Evolutionary conservation across 2,113 vertebrate genomes (phyloP).

Genomic region (Apeltes quadracus): DNA sequence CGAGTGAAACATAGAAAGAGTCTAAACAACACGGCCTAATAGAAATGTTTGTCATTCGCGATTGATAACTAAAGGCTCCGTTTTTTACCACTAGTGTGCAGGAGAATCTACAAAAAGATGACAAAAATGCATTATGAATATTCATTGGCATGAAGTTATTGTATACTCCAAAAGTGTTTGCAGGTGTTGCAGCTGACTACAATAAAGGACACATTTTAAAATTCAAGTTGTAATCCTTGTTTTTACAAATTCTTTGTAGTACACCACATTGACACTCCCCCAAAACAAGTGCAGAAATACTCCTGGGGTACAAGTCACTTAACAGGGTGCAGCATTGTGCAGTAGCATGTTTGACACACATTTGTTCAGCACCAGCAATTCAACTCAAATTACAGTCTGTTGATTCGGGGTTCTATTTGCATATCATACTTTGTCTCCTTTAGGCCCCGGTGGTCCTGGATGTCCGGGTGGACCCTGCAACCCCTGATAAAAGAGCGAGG

Average conservation of each 20-base stretch:
- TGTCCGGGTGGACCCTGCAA: slow-evolving; percentile 70
- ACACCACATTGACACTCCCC: not conserved
- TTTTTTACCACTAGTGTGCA: slow-evolving; percentile 5
- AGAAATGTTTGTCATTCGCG: not conserved
- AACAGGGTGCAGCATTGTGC: not conserved
- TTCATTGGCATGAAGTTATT: not conserved
- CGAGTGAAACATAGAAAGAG: not conserved
- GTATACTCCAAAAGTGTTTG: not conserved
- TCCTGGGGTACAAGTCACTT: not conserved
- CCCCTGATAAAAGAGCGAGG: slow-evolving; percentile 54
- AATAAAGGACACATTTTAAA: not conserved
- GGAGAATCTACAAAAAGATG: not conserved
- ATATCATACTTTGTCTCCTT: slow-evolving; percentile 80
- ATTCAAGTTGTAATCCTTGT: not conserved
- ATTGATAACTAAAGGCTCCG: not conserved
- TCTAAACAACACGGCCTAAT: not conserved
- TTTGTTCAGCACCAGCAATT: not conserved
- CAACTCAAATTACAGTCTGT: not conserved
- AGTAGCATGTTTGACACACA: not conserved
- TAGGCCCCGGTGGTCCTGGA: slow-evolving; percentile 71
- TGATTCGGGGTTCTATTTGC: not conserved
- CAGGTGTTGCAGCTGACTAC: not conserved
- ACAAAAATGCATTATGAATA: not conserved
- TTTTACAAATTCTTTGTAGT: not conserved
- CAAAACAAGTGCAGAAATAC: not conserved